phyloP scores from a whole-genome alignment of 2,113 vertebrate genomes.

The Lutjanus erythropterus region DNA sequence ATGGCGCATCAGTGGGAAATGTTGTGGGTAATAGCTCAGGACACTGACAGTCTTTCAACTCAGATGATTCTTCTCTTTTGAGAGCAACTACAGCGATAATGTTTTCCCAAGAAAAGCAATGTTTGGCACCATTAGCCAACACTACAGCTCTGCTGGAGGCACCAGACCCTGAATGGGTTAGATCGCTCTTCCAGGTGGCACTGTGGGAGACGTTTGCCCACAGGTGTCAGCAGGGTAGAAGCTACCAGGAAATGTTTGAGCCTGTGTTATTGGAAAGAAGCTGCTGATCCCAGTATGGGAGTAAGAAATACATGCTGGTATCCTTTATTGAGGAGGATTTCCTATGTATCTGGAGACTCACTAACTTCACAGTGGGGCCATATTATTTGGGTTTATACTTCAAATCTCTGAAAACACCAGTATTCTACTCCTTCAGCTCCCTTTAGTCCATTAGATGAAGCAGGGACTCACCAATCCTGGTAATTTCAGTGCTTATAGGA shows the following conservation, averaged over 20 bases:
- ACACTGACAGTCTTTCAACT: constrained; percentile 5
- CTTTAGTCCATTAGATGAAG: neutral
- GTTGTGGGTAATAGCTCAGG: constrained; percentile 32
- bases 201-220: constrained; percentile 1
- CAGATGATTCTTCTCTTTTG: constrained; percentile 15
- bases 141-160: constrained; percentile 15
- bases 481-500: neutral
- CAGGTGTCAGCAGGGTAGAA: too few species aligned
- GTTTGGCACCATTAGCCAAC: constrained; percentile 22
- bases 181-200: constrained; percentile 34
- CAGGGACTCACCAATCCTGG: neutral
- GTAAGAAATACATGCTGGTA: neutral
- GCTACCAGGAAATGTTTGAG: neutral
- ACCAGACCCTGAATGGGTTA: constrained; percentile 13
- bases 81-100: constrained; percentile 24
- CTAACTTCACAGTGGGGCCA: neutral
- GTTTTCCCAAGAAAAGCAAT: neutral
- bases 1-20: constrained; percentile 32
- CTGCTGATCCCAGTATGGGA: neutral
- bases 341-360: neutral
- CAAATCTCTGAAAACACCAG: neutral
- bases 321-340: neutral
- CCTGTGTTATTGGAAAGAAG: neutral
- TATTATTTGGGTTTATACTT: neutral
- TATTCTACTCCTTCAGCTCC: neutral